phyloP scores from a whole-genome alignment of 2,888 invertebrate genomes.

The Arenicola marina region DNA sequence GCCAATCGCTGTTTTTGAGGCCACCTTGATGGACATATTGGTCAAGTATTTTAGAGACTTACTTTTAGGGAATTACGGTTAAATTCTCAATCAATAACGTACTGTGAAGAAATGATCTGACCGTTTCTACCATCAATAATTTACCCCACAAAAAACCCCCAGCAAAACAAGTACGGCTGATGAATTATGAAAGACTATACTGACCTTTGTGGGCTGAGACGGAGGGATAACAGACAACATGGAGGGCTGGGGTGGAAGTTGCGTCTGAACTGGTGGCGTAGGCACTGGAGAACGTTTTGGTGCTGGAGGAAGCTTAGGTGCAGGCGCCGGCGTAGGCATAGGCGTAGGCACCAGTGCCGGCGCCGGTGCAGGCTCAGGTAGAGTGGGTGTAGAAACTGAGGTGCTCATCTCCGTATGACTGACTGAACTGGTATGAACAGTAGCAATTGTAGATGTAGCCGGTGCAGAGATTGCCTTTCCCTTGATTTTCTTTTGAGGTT shows the following conservation, averaged over 20 bases:
- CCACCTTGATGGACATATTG: too few relatives aligned
- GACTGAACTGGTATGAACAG: not conserved
- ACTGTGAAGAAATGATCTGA: too few relatives aligned
- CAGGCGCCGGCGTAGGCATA: not conserved
- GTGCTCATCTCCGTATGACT: not conserved
- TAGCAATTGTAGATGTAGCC: slow-evolving; percentile 11
- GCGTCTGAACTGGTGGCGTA: not conserved
- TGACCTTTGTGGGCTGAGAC: slow-evolving; percentile 52
- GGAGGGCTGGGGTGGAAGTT: not conserved
- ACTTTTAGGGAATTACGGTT: too few relatives aligned
- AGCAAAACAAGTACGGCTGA: too few relatives aligned
- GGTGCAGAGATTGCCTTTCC: slow-evolving; percentile 13
- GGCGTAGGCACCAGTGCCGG: slow-evolving; percentile 6
- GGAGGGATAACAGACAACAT: slow-evolving; percentile 41
- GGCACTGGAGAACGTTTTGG: slow-evolving; percentile 9
- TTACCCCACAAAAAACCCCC: too few relatives aligned
- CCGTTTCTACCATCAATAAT: too few relatives aligned
- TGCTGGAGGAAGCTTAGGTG: not conserved
- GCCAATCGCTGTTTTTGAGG: too few relatives aligned
- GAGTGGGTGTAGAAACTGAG: too few relatives aligned
- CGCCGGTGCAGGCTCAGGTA: slow-evolving; percentile 3
- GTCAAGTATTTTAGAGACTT: too few relatives aligned
- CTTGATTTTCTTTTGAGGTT: slow-evolving; percentile 17
- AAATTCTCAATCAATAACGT: too few relatives aligned
- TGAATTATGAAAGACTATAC: too few relatives aligned